Base-by-base conservation (phyloP, 2,797 vertebrate genomes). In the Poecile montanus region DNA sequence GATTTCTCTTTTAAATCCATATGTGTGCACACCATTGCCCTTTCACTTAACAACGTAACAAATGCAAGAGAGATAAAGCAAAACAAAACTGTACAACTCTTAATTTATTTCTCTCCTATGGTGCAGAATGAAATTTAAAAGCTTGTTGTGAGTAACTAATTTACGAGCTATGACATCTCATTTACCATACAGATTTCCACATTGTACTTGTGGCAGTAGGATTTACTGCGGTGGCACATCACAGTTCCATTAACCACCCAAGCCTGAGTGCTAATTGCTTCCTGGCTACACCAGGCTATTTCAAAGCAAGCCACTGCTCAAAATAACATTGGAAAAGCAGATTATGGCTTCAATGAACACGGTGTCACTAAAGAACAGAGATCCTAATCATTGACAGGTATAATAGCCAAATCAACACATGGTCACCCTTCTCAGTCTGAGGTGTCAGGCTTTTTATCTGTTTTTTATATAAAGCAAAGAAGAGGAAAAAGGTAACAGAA, bases 21-120 rank as follows among this genome's bases (percentile, higher is more conserved):
- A 13, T 0, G 0, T 2, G 0, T 54, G 42, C 50, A 66, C 40
- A 66, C 23, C 1, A 3, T 9, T 83, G 48, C 44, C 25, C 61
- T 68, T 70, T 60, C 2, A 5, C 48, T 84, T 89, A 73, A 50
- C 19, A 23, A 62, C 9, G 12, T 4, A 66, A 23, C 29, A 67
- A 87, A 70, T 47, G 26, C 18, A 57, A 76, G 38, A 51, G 51
- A 90, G 36, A 44, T 8, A 65, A 79, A 73, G 66, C 34, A 77
- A 87, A 81, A 61, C 7, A 72, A 60, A 11, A 22, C 30, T 25
- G 16, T 23, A 77, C 5, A 32, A 58, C 21, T 85, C 29, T 45
- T 71, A 20, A 65, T 44, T 34, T 21, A 20, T 25, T 94, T 70
- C 38, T 85, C 72, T 67, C 38, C 20, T 80, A 30, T 4, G 17